Percentiles rank a stretch among this genome's conserved stretches.
Evolutionary conservation across 2,888 invertebrate species (phyloP).

Genomic region (Augiades crinisus): DNA sequence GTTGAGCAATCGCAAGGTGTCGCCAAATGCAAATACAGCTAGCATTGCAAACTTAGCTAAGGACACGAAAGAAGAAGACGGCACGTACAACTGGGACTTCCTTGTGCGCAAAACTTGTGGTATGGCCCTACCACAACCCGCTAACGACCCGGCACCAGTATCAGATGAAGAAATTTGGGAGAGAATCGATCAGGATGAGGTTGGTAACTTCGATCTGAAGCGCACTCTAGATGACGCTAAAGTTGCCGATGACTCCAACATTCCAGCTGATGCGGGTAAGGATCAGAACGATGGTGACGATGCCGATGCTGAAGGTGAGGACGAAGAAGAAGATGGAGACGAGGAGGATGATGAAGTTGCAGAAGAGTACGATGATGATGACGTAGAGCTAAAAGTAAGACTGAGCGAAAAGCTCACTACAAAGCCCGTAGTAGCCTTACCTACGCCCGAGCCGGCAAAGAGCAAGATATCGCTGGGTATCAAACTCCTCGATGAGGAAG

Average conservation of each 20-base stretch:
- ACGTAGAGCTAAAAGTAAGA: conserved; percentile 62
- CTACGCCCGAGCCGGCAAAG: conserved; percentile 32
- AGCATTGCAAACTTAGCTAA: conserved; percentile 66
- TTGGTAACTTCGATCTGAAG: conserved; percentile 66
- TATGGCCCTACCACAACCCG: conserved; percentile 52
- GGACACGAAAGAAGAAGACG: conserved; percentile 58
- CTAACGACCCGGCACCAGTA: conserved; percentile 56
- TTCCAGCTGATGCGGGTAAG: conserved; percentile 34
- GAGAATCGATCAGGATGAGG: conserved; percentile 62
- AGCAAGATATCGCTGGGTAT: conserved; percentile 56
- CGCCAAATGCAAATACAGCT: conserved; percentile 67
- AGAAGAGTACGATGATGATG: conserved; percentile 59
- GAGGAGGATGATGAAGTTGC: conserved; percentile 58
- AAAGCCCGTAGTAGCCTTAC: conserved; percentile 31
- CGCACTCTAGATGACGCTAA: conserved; percentile 68
- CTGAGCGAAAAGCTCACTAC: conserved; percentile 52
- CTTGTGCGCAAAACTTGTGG: conserved; percentile 71
- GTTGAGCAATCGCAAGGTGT: conserved; percentile 81
- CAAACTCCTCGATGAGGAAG: conserved; percentile 59
- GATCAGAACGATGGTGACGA: conserved; percentile 49
- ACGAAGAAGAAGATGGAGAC: conserved; percentile 57
- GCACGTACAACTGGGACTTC: conserved; percentile 71
- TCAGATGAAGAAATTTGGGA: conserved; percentile 76
- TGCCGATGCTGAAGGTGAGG: conserved; percentile 53
- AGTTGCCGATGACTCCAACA: conserved; percentile 49